Percentiles rank a stretch among this genome's conserved stretches.
Evolutionary conservation across 2,888 invertebrate genomes (phyloP).

Genomic region (Pandemis heparana): DNA sequence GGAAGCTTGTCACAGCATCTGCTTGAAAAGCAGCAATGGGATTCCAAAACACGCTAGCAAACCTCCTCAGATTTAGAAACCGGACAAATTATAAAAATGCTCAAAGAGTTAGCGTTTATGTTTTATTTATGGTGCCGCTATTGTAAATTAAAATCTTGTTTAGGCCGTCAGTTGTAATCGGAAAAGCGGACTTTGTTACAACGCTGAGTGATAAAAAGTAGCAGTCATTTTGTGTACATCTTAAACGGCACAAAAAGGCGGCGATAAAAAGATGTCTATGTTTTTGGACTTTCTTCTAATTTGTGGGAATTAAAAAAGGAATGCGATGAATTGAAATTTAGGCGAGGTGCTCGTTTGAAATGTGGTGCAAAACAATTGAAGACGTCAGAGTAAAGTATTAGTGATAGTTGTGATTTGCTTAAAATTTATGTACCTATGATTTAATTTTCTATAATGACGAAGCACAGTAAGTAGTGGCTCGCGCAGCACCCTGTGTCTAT

Average conservation of each 20-base stretch:
- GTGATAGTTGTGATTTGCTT: too few species aligned
- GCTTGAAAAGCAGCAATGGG: background rate
- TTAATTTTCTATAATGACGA: too few species aligned
- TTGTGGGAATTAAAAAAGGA: background rate
- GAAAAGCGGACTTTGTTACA: background rate
- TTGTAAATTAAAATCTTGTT: conserved; percentile 34
- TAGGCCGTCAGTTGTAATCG: conserved; percentile 10
- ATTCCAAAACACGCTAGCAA: conserved; percentile 4
- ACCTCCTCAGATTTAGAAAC: conserved; percentile 29
- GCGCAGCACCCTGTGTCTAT: too few species aligned
- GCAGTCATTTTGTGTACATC: background rate
- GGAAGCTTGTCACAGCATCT: conserved; percentile 4
- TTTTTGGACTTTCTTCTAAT: conserved; percentile 7
- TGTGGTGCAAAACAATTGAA: too few species aligned
- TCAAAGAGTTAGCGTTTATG: conserved; percentile 27
- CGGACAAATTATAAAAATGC: conserved; percentile 34
- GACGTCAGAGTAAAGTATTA: too few species aligned
- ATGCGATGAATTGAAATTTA: background rate
- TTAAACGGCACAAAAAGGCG: background rate
- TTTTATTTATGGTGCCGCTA: conserved; percentile 29
- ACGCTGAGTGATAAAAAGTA: background rate
- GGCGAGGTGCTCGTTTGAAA: background rate
- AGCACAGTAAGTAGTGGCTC: too few species aligned
- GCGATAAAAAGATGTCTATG: background rate
- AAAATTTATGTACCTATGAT: too few species aligned